Percentiles rank a stretch among this genome's conserved stretches.
phyloP scores from a whole-genome alignment of 2,113 vertebrate genomes.

The Phasianus colchicus region DNA sequence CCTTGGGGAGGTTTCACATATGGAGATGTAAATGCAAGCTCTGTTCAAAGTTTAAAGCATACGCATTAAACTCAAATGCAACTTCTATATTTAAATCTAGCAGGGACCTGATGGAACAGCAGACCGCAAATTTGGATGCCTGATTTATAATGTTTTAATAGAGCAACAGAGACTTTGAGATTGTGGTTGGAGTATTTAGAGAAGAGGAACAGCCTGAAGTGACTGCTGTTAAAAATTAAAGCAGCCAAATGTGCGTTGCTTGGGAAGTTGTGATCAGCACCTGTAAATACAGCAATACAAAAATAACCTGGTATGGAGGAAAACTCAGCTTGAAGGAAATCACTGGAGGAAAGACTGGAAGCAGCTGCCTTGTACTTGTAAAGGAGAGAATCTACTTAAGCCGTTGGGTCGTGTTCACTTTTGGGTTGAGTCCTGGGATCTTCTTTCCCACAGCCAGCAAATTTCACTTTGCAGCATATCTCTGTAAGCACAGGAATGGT shows the following conservation, averaged over 20 bases:
- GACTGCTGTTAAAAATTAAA: background rate
- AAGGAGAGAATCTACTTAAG: background rate
- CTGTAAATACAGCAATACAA: background rate
- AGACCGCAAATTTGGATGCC: background rate
- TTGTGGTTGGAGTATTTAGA: background rate
- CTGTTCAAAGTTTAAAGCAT: background rate
- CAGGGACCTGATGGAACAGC: background rate
- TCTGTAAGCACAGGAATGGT: background rate
- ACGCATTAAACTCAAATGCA: background rate
- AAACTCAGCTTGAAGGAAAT: background rate
- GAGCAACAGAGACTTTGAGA: background rate
- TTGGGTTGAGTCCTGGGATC: background rate
- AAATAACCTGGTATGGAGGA: background rate
- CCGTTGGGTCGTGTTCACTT: background rate
- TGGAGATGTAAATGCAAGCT: background rate
- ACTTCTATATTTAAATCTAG: background rate
- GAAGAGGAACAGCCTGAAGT: background rate
- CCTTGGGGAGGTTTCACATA: background rate
- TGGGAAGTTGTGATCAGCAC: constrained; percentile 6
- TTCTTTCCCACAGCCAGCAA: background rate
- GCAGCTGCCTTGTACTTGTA: background rate
- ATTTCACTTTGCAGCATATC: background rate
- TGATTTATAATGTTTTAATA: background rate
- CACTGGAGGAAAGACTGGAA: background rate
- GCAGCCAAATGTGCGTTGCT: accelerated